Evolutionary conservation across 2,888 invertebrate genomes (phyloP), one percentile per base, ranked within the genome.

Genomic region (Prosopocoilus inquinatus): DNA sequence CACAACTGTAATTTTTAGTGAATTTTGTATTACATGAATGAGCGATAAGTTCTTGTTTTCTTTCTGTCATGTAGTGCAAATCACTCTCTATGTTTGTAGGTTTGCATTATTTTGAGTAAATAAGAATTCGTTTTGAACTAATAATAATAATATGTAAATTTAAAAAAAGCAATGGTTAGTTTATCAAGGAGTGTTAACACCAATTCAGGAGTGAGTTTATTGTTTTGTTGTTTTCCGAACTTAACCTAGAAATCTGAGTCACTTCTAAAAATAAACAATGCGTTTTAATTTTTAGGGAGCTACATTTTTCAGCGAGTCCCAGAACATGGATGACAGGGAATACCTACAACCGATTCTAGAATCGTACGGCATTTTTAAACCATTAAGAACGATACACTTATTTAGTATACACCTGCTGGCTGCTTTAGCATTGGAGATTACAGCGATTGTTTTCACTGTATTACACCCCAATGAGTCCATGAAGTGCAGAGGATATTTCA

Each of bases 401-500:
- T 74, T 75, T 55, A 67, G 65, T 56, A 11, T 75, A 9, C 75
- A 77, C 59, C 59, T 74, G 33, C 9, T 75, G 8, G 68, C 66
- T 54, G 70, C 70, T 2, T 57, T 77, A 20, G 64, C 66, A 5
- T 60, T 78, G 44, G 73, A 76, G 67, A 64, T 77, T 33, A 57
- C 71, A 36, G 74, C 76, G 3, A 70, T 78, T 49, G 67, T 72
- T 8, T 74, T 73, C 64, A 74, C 77, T 32, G 57, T 72, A 16
- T 60, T 63, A 33, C 74, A 76, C 64, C 76, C 75, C n/a, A 71
- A 74, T 61, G 68, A 70, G 55, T 73, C 76, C 57, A 77, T 75
- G 63, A 78, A 76, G 64, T 83, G 83, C 64, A 76, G 79, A 55
- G 83, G 84, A 41, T 84, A 83, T 65, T 84, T 84, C 65, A 75